phyloP scores from a whole-genome alignment of 2,113 vertebrate genomes.

The Ochotona princeps region DNA sequence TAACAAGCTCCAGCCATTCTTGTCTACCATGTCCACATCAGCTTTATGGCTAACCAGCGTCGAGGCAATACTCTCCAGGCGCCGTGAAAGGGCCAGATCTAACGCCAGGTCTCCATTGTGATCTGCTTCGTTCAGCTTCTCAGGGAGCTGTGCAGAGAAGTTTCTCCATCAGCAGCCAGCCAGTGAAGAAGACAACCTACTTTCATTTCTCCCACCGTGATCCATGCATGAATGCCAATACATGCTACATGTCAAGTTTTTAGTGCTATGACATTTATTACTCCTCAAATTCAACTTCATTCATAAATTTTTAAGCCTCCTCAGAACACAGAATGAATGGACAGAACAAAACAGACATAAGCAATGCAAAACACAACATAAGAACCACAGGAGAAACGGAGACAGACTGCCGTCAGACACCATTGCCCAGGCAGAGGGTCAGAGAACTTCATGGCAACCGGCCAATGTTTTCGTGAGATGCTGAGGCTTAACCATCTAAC shows the following conservation, averaged over 20 bases:
- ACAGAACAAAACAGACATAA: neutral
- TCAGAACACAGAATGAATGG: neutral
- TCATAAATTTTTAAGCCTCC: neutral
- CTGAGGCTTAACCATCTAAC: neutral
- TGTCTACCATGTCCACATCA: conserved; percentile 96
- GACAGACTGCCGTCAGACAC: neutral
- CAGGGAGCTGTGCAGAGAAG: conserved; percentile 88
- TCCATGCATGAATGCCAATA: neutral
- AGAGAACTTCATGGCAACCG: neutral
- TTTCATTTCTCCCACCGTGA: neutral
- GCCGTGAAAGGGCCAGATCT: conserved; percentile 93
- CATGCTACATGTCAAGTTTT: neutral
- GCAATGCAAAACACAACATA: neutral
- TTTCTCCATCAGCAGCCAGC: conserved; percentile 22
- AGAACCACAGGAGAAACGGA: neutral
- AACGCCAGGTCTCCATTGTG: conserved; percentile 96
- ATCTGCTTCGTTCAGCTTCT: conserved; percentile 96
- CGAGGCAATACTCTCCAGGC: conserved; percentile 95
- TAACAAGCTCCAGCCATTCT: conserved; percentile 96
- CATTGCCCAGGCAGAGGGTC: neutral
- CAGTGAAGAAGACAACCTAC: neutral
- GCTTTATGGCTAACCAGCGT: conserved; percentile 96
- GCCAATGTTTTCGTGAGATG: neutral
- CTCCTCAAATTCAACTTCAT: neutral
- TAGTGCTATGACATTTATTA: neutral